Base-by-base conservation (phyloP, 2,113 vertebrate genomes). In the Elachura formosa region DNA sequence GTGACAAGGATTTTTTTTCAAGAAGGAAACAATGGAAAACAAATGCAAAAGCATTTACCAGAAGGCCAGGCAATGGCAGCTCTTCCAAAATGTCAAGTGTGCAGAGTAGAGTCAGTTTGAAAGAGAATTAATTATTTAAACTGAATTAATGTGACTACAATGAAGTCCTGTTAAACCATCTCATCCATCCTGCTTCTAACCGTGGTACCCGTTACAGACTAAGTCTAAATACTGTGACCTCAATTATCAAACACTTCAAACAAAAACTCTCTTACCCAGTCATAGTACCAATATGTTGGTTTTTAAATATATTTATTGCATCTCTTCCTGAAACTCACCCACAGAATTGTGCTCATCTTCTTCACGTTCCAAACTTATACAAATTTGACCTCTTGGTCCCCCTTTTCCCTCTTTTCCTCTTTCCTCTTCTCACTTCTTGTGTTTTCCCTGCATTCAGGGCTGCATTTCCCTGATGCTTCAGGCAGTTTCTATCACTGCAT, bases 41-140 rank as follows among this genome's bases (percentile, higher is more conserved):
- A 98, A 97, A 96, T 97, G 97, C 93, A 96, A 97, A 97, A 96
- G 89, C 84, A 56, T 87, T 95, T 86, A 90, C 74, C 64, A 92
- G 84, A 76, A 92, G 71, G 75, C 90, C 59, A 75, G 59, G 79
- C 84, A 89, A 84, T 64, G 66, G 78, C 63, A 94, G 82, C 79
- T 94, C 94, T 96, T 95, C 84, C 87, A 93, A 96, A 95, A 87
- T 71, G 64, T 89, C 85, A 89, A 88, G 63, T 76, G 69, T 78
- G 72, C 52, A 84, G 56, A 83, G 68, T 63, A 64, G 69, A 95
- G 92, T 92, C 81, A 90, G 92, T 94, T 94, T 95, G 83, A 94
- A 79, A 82, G 71, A 84, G 45, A 91, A 97, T 92, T 94, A 91
- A 96, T 96, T 95, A 88, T 94, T 95, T 93, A 96, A 93, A 90